These are phyloP conservation scores for Neostethus bicornis DNA, from an alignment of 2,797 vertebrate species.

Conservation along the genomic window DNA sequence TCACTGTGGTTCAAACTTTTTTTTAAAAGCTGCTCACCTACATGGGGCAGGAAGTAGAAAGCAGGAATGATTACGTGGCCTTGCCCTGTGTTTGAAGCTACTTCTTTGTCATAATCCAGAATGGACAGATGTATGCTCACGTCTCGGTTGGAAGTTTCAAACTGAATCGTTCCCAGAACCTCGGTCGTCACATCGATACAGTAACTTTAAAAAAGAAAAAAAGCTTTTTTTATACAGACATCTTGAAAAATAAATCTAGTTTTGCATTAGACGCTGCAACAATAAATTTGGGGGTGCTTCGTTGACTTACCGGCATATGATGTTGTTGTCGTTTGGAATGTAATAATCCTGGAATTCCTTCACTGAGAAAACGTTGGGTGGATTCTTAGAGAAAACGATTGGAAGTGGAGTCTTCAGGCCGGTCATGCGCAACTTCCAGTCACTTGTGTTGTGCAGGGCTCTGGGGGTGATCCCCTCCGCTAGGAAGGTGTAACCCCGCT, in stretches of 20 bases:
- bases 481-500: slow-evolving; percentile 89
- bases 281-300: background rate
- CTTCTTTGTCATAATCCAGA: slow-evolving; percentile 82
- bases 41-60: slow-evolving; percentile 79
- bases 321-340: slow-evolving; percentile 83
- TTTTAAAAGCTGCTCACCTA: slow-evolving; percentile 46
- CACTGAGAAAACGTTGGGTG: slow-evolving; percentile 76
- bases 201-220: slow-evolving; percentile 71
- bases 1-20: too few species aligned
- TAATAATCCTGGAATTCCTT: slow-evolving; percentile 89
- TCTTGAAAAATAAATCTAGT: background rate
- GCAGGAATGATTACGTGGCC: slow-evolving; percentile 86
- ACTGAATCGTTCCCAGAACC: slow-evolving; percentile 82
- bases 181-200: slow-evolving; percentile 73
- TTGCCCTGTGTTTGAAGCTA: slow-evolving; percentile 76
- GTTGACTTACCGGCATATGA: slow-evolving; percentile 84
- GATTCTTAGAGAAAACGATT: slow-evolving; percentile 65
- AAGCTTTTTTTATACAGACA: too few species aligned
- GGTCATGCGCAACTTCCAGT: slow-evolving; percentile 87
- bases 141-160: slow-evolving; percentile 85
- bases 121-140: slow-evolving; percentile 84
- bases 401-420: slow-evolving; percentile 80
- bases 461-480: slow-evolving; percentile 81
- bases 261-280: background rate
- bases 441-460: slow-evolving; percentile 56